These are phyloP conservation scores for Acropternis orthonyx DNA, from an alignment of 2,797 vertebrate species.

Conservation along the genomic window DNA sequence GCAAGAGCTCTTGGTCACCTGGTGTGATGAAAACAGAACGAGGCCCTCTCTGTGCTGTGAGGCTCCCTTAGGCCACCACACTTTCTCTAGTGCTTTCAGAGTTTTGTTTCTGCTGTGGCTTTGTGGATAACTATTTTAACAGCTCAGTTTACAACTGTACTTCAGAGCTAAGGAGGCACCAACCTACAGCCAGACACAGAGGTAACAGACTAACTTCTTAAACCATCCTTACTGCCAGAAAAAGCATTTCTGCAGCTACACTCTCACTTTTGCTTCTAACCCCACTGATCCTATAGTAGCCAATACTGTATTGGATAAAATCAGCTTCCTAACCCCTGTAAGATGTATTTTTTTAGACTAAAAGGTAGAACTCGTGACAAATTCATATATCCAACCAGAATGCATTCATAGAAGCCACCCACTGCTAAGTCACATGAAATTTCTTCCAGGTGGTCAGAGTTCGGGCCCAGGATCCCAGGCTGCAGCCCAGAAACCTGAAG, in stretches of 20 bases:
- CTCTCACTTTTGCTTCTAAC: not conserved
- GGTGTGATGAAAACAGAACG: not conserved
- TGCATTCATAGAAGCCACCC: not conserved
- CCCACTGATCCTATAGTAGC: not conserved
- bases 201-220: not conserved
- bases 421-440: not conserved
- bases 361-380: not conserved
- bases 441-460: not conserved
- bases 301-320: not conserved
- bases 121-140: not conserved
- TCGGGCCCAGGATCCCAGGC: not conserved
- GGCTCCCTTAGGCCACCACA: not conserved
- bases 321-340: not conserved
- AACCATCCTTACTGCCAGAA: not conserved
- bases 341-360: not conserved
- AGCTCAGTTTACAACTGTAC: not conserved
- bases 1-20: not conserved
- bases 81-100: not conserved
- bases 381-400: not conserved
- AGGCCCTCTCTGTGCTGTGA: not conserved
- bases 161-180: not conserved
- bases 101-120: not conserved
- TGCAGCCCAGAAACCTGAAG: not conserved
- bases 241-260: not conserved
- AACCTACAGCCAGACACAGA: not conserved